Base-by-base conservation (phyloP, 2,888 invertebrate genomes). In the Pelosia muscerda region DNA sequence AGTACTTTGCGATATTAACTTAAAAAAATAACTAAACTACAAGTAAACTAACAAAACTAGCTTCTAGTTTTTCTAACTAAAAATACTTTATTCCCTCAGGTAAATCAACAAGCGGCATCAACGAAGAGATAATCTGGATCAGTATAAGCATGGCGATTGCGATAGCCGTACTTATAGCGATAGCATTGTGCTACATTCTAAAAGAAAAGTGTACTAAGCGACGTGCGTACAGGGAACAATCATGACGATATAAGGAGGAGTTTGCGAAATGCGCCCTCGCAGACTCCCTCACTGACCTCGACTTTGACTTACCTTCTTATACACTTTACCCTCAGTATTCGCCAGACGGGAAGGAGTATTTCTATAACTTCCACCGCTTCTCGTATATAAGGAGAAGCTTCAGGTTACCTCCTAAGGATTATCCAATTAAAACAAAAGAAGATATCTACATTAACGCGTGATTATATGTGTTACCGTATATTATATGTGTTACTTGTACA, bases 101-200 rank as follows among this genome's bases (percentile, higher is more conserved):
- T 68, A 96, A 97, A 82, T 97, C 97, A 34, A 97, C 97, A 85
- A 97, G 97, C 83, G 97, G 97, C 69, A 97, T 98, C 89, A 98
- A 98, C 91, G 97, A 98, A 89, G 97, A 97, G 90, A 97, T 98
- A 80, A 98, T 98, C 87, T 98, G 97, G 97, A 97, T 97, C 84
- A 97, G 97, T 92, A 97, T 98, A 89, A 97, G 97, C 65, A 97
- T 97, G 97, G 97, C 97, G 49, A 96, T 97, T 75, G 97, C 97
- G 68, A 98, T 98, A 81, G 97, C 97, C 10, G 95, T 98, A 5
- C 95, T 98, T 64, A 98, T 98, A 88, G 97, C 97, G 28, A 97
- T 98, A 82, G 97, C 98, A 0, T 94, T 98, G 19, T 97, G 97
- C 93, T 97, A 97, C 90, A 97, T 98, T 77, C 96, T 97, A 76